These are phyloP conservation scores for Oligia strigilis DNA, from an alignment of 2,888 invertebrate species.

Conservation along the genomic window DNA sequence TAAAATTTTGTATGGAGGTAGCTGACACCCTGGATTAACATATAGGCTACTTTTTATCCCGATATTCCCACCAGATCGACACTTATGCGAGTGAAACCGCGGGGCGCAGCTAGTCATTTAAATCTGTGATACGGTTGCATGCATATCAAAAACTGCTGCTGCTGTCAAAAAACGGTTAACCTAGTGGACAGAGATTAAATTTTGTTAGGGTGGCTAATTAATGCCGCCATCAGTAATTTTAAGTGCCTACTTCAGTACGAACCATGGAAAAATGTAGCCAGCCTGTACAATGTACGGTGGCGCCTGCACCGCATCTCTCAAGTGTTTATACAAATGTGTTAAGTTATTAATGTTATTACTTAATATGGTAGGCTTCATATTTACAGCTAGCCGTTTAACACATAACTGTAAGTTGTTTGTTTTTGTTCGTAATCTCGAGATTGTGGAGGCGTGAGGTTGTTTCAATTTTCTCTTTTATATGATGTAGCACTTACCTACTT, in stretches of 20 bases:
- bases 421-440: conserved; percentile 39
- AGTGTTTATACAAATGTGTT: not conserved
- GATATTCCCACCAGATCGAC: too few relatives aligned
- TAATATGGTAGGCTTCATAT: conserved; percentile 17
- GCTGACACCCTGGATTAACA: too few relatives aligned
- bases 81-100: too few relatives aligned
- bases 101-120: too few relatives aligned
- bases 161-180: too few relatives aligned
- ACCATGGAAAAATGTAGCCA: not conserved
- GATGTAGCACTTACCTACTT: not conserved
- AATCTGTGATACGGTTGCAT: too few relatives aligned
- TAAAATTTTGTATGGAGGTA: too few relatives aligned
- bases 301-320: not conserved
- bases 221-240: too few relatives aligned
- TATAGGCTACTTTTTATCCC: too few relatives aligned
- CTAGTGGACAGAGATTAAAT: too few relatives aligned
- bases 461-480: conserved; percentile 6
- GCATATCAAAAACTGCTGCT: too few relatives aligned
- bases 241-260: not conserved
- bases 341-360: conserved; percentile 13
- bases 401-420: conserved; percentile 31
- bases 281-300: not conserved
- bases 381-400: conserved; percentile 43
- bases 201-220: not conserved
- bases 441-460: not conserved